Base-by-base conservation (phyloP, 1,140 invertebrate species). In the Meloidogyne hapla region DNA sequence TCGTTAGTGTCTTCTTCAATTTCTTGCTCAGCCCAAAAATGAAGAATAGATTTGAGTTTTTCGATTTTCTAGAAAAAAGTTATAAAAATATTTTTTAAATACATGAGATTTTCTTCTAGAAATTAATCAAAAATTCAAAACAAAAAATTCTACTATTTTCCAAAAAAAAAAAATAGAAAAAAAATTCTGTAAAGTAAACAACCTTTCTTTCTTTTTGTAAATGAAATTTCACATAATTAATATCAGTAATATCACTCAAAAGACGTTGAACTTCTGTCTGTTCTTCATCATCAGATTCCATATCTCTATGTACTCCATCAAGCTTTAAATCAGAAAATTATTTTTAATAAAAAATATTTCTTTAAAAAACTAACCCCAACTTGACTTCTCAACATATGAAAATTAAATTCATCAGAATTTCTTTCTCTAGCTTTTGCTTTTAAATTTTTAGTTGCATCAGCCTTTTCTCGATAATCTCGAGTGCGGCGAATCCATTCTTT, bases 371-470 rank as follows among this genome's bases (percentile, higher is more conserved):
- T 82, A 87, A 91, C 90, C 83, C 92, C 89, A 2, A 94, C 89
- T 88, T 92, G 91, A 1, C 94, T 94, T 87, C 94, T 95, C 48
- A 96, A 92, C 96, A 99, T 99, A 83, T 98, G 95, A 88, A 94
- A 95, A 87, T 96, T 93, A 88, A 98, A 99, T 89, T 99, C 96
- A 92, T 99, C 95, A 1, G 94, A 94, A 91, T 98, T 99, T 87
- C 92, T 93, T 83, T 96, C 92, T 18, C 95, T 88, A 0, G 94
- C 95, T 67, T 93, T 91, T 87, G 92, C 92, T 66, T 91, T 91
- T 33, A 98, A 88, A n/a, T 92, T 82, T 87, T 94, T 93, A 0
- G 98, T 83, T 0, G 93, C 92, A 38, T 91, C 90, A 74, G 93
- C 91, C 83, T 97, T 98, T 66, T 92, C 76, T 71, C 82, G 45